These are phyloP conservation scores for Plagodis dolabraria DNA, from an alignment of 2,888 invertebrate genomes.

Conservation along the genomic window DNA sequence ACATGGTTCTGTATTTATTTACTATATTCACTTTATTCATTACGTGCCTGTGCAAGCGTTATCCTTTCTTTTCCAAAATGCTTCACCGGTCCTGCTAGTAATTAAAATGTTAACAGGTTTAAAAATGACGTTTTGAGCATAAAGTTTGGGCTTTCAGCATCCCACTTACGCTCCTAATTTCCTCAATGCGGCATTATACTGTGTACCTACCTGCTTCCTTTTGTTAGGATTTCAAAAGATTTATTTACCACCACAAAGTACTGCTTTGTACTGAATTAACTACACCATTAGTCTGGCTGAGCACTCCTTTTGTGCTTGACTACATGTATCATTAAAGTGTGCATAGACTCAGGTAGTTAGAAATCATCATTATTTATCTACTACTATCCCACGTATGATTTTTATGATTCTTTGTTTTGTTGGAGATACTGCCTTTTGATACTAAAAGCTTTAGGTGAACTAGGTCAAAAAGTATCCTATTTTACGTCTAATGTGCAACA, in stretches of 20 bases:
- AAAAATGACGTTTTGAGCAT: not conserved
- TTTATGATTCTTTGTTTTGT: not conserved
- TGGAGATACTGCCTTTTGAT: not conserved
- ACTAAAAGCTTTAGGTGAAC: too few relatives aligned
- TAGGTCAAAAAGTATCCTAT: too few relatives aligned
- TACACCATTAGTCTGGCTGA: slow-evolving; percentile 17
- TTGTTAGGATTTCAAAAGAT: slow-evolving; percentile 35
- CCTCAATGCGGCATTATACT: slow-evolving; percentile 19
- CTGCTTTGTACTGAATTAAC: slow-evolving; percentile 31
- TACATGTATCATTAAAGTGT: slow-evolving; percentile 16
- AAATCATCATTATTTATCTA: too few relatives aligned
- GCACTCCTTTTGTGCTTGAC: slow-evolving; percentile 20
- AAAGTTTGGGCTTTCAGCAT: slow-evolving; percentile 16
- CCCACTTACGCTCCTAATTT: slow-evolving; percentile 22
- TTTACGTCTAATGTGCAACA: too few relatives aligned
- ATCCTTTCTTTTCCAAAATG: not conserved
- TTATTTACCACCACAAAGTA: slow-evolving; percentile 29
- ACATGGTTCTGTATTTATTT: too few relatives aligned
- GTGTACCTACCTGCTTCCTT: slow-evolving; percentile 9
- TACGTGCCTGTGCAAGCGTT: too few relatives aligned
- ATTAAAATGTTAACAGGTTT: slow-evolving; percentile 8
- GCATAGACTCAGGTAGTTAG: not conserved
- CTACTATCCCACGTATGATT: too few relatives aligned
- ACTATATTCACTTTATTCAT: too few relatives aligned
- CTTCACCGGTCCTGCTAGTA: not conserved